A percentile compares a stretch with the other conserved stretches of the same genome.
Conservation (phyloP, 2,888 invertebrate genomes). For the Maniola hyperantus region DNA sequence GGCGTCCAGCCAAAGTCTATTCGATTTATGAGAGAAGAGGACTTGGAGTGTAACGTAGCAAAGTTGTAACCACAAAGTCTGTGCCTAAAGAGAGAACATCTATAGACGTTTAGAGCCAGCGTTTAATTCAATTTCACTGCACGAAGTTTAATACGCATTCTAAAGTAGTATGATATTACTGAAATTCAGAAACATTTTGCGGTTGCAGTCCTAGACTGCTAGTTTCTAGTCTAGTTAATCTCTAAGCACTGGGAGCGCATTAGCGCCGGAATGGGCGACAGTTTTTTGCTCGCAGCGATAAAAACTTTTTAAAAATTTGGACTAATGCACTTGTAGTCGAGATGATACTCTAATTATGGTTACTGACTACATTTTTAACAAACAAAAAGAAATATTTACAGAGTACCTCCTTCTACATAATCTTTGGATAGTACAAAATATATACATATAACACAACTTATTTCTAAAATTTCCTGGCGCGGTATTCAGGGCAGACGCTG, state of each 20-base stretch:
- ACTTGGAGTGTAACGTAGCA: not conserved
- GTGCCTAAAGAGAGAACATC: not conserved
- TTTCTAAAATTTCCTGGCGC: too few relatives aligned
- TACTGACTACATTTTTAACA: not conserved
- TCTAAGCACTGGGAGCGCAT: constrained; percentile 39
- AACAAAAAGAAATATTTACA: too few relatives aligned
- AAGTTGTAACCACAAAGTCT: not conserved
- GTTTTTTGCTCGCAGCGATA: constrained; percentile 30
- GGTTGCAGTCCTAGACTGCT: constrained; percentile 35
- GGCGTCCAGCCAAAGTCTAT: not conserved
- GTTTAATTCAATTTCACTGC: constrained; percentile 23
- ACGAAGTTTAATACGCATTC: constrained; percentile 31
- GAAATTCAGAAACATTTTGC: constrained; percentile 39
- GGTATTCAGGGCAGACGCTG: too few relatives aligned
- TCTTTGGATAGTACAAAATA: too few relatives aligned
- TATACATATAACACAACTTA: too few relatives aligned
- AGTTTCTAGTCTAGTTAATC: constrained; percentile 42
- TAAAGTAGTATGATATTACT: constrained; percentile 36
- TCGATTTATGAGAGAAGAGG: not conserved
- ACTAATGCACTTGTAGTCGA: not conserved
- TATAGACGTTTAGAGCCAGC: not conserved
- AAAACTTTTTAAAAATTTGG: constrained; percentile 30
- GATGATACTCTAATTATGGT: not conserved
- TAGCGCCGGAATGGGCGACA: constrained; percentile 33
- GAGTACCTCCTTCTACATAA: too few relatives aligned